A percentile compares a stretch with the other conserved stretches of the same genome.
phyloP scores from a whole-genome alignment of 2,113 vertebrate species.

The Calyptomena viridis region DNA sequence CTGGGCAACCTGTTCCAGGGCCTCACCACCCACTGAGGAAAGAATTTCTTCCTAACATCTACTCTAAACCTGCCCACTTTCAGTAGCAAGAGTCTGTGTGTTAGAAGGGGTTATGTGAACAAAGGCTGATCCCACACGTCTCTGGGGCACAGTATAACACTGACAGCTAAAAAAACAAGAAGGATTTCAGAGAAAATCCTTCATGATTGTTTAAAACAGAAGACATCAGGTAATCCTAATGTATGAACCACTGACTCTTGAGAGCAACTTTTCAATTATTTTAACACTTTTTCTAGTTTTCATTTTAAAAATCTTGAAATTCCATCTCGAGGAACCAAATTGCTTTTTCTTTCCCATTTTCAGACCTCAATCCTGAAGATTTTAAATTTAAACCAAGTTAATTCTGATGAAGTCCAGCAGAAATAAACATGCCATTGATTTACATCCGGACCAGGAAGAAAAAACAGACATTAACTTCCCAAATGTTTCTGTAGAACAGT shows the following conservation, averaged over 20 bases:
- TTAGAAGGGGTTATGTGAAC: neutral
- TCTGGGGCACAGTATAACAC: neutral
- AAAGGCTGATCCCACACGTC: neutral
- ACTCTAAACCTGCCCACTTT: neutral
- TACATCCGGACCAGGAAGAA: neutral
- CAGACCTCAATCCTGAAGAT: neutral
- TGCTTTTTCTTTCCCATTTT: neutral
- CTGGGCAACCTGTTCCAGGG: neutral
- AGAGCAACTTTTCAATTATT: neutral
- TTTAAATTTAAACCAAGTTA: neutral
- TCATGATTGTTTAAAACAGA: neutral
- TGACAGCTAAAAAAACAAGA: neutral
- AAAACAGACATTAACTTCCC: neutral
- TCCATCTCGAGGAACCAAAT: neutral
- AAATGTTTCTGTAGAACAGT: neutral
- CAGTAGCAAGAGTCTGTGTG: neutral
- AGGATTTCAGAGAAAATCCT: neutral
- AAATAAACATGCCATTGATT: neutral
- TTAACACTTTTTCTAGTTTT: neutral
- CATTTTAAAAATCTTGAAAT: neutral
- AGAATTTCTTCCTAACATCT: neutral
- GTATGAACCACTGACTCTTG: neutral
- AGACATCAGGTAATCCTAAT: neutral
- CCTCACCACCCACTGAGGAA: neutral
- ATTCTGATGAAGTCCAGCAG: neutral